phyloP scores from a whole-genome alignment of 2,888 invertebrate genomes.

The Antitype chi region DNA sequence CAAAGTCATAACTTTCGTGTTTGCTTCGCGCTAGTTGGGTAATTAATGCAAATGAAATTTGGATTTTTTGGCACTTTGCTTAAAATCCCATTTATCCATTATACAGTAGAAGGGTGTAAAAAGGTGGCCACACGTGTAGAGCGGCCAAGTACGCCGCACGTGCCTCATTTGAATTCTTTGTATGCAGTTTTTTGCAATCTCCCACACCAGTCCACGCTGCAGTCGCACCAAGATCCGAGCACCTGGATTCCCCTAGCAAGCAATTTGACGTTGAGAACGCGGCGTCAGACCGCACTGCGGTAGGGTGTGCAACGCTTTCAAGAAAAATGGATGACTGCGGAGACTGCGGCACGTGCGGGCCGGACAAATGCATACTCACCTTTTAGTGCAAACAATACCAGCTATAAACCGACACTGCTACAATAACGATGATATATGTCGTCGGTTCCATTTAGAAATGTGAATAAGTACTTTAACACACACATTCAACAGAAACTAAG shows the following conservation, averaged over 20 bases:
- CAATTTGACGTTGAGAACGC: no score
- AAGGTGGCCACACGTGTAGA: not conserved
- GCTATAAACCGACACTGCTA: not conserved
- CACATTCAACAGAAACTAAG: not conserved
- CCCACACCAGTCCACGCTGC: no score
- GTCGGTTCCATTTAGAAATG: not conserved
- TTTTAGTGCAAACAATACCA: not conserved
- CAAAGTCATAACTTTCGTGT: no score
- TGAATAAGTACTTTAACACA: not conserved
- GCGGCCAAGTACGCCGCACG: not conserved
- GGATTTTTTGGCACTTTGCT: not conserved
- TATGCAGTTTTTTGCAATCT: not conserved
- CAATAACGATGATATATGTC: not conserved
- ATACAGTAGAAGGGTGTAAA: not conserved
- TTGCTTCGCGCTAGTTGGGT: no score
- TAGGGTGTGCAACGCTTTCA: not conserved
- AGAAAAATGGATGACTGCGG: not conserved
- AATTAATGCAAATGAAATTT: not conserved
- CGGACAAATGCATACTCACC: not conserved
- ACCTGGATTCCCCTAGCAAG: no score
- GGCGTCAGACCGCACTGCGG: no score
- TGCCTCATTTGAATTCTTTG: not conserved
- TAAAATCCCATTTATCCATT: not conserved
- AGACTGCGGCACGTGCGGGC: not conserved
- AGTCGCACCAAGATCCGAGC: no score